These are phyloP conservation scores for Bufotes viridis DNA, from an alignment of 2,797 vertebrate genomes.

Conservation along the genomic window DNA sequence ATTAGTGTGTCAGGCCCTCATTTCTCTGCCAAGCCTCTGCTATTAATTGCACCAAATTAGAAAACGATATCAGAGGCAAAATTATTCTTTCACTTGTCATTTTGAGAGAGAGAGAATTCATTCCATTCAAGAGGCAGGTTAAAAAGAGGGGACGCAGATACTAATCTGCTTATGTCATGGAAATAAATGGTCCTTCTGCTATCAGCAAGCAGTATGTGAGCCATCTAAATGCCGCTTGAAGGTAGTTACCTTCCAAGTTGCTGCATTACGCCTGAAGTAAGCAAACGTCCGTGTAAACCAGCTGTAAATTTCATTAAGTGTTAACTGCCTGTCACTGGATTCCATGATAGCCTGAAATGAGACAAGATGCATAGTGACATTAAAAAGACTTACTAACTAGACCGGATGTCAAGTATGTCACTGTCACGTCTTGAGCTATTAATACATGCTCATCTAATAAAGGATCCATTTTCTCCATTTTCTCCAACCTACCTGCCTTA, in stretches of 20 bases:
- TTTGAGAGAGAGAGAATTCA: slow-evolving; percentile 89
- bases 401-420: slow-evolving; percentile 74
- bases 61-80: slow-evolving; percentile 97
- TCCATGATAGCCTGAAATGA: slow-evolving; percentile 99
- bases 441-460: slow-evolving; percentile 94
- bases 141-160: slow-evolving; percentile 84
- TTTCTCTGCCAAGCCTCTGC: slow-evolving; percentile 89
- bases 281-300: slow-evolving; percentile 99
- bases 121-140: slow-evolving; percentile 87
- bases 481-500: slow-evolving; percentile 98
- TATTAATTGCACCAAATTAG: slow-evolving; percentile 99
- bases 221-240: slow-evolving; percentile 68
- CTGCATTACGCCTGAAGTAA: slow-evolving; percentile 99
- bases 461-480: slow-evolving; percentile 93
- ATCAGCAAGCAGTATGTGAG: slow-evolving; percentile 70
- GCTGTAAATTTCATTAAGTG: slow-evolving; percentile 99
- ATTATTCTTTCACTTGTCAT: slow-evolving; percentile 98
- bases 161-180: slow-evolving; percentile 86
- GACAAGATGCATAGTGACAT: slow-evolving; percentile 86
- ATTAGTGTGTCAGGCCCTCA: slow-evolving; percentile 97
- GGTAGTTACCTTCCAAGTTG: slow-evolving; percentile 96
- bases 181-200: slow-evolving; percentile 86
- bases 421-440: slow-evolving; percentile 82
- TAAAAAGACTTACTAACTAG: slow-evolving; percentile 91
- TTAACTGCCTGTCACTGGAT: slow-evolving; percentile 98